Evolutionary conservation across 1,140 invertebrate species (phyloP), one percentile per base, ranked within the genome.

Genomic region (Pachypeltis micranthus): DNA sequence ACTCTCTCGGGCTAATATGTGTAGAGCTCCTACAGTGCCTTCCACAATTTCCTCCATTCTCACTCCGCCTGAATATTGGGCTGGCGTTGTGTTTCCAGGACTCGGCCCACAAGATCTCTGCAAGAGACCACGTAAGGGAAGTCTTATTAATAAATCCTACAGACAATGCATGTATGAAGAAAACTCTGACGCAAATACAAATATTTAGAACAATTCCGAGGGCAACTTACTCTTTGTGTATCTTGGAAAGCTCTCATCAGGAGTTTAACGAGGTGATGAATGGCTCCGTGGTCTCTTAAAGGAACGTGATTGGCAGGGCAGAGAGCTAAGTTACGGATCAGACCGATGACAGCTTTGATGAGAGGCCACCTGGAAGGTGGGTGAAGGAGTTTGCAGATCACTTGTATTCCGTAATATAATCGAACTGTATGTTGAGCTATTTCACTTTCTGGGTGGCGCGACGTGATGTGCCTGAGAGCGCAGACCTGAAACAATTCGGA

Each of bases 31-130:
- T 10, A 98, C 93, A 21, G 93, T 94, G 34, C 94, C 93, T 76
- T 98, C 95, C 7, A 98, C 92, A 65, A 98, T 96, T 77, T 98
- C 95, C 72, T 98, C 95, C 95, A 98, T 97, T 28, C 93, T 82
- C 0, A 98, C 94, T 62, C 94, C 94, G 77, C 98, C 94, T 1
- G 93, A 90, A 75, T 96, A 95, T 1, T 88, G 86, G 12, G 80
- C 78, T 24, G 76, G 65, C 1, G 64, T 27, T 28, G 83, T 81
- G 26, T 86, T 83, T 62, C 83, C 84, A 26, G 85, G 89, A 19
- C 85, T 83, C 62, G 89, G 83, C 66, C 87, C 82, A 64, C 88
- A 80, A 74, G 64, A 65, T 26, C 64, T 21, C 26, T 61, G 44
- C 26, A 31, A 60, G 27, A 58, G 2, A 29, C 21, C 21, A 25